These are phyloP conservation scores for Beris morrisii DNA, from an alignment of 2,888 invertebrate genomes.

Conservation along the genomic window DNA sequence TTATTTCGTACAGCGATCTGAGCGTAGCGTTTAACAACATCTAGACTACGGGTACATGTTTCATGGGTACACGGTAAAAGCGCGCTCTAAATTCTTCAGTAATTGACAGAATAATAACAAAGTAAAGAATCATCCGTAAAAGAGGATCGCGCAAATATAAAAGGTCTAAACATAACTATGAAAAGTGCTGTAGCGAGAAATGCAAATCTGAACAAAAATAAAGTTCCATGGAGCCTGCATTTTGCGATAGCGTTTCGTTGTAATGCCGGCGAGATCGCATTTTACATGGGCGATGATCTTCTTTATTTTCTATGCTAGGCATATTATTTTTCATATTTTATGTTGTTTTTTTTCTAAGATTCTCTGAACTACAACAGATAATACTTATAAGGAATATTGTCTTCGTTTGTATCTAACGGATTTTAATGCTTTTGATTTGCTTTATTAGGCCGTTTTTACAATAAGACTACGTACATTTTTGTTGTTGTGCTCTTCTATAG, in stretches of 20 bases:
- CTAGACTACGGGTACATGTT: not conserved
- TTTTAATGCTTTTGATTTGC: too few species aligned
- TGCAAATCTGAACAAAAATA: slow-evolving; percentile 30
- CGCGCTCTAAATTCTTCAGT: slow-evolving; percentile 39
- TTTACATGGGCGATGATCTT: slow-evolving; percentile 24
- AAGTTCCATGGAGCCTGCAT: not conserved
- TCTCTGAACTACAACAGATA: not conserved
- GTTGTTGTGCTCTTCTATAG: too few species aligned
- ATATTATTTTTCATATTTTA: slow-evolving; percentile 34
- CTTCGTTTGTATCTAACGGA: too few species aligned
- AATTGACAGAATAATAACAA: slow-evolving; percentile 41
- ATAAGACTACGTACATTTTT: too few species aligned
- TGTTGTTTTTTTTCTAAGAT: slow-evolving; percentile 17
- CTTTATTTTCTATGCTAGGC: slow-evolving; percentile 22
- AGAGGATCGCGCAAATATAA: slow-evolving; percentile 25
- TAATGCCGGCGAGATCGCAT: not conserved
- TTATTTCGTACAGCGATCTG: too few species aligned
- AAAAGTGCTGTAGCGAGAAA: slow-evolving; percentile 6
- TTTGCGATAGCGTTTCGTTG: not conserved
- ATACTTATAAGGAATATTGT: too few species aligned
- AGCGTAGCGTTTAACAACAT: too few species aligned
- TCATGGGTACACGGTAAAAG: slow-evolving; percentile 5
- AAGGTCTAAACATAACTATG: not conserved
- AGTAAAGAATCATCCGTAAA: slow-evolving; percentile 32
- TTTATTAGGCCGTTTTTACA: too few species aligned